phyloP scores from a whole-genome alignment of 2,797 vertebrate genomes.

The Ctenopoma kingsleyae region DNA sequence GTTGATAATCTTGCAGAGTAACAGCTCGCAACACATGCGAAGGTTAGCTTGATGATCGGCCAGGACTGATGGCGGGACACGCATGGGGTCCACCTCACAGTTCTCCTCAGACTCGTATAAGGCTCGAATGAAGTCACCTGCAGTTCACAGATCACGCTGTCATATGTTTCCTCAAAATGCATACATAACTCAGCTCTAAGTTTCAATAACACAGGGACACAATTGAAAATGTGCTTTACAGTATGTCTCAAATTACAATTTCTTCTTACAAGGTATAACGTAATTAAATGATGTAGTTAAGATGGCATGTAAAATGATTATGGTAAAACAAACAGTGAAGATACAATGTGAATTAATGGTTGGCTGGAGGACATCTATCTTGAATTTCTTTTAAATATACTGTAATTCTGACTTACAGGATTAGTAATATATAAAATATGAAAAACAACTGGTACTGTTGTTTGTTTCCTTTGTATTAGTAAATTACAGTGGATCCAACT shows the following conservation, averaged over 20 bases:
- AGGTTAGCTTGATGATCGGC: slow-evolving; percentile 98
- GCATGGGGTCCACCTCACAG: slow-evolving; percentile 98
- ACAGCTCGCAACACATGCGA: slow-evolving; percentile 97
- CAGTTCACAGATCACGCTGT: background rate
- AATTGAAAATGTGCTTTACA: too few species aligned
- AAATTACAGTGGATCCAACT: background rate
- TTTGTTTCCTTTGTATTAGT: too few species aligned
- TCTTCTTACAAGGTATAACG: too few species aligned
- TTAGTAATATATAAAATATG: background rate
- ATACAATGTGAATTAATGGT: background rate
- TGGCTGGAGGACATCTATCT: background rate
- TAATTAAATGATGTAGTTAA: background rate
- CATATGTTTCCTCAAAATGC: background rate
- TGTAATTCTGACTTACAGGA: too few species aligned
- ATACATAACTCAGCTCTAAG: background rate
- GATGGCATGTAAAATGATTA: background rate
- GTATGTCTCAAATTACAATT: background rate
- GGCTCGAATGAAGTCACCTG: slow-evolving; percentile 97
- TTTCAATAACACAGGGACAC: background rate
- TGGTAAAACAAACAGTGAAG: too few species aligned
- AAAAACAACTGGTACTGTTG: background rate
- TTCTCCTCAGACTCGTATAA: slow-evolving; percentile 98
- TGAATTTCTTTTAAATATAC: too few species aligned
- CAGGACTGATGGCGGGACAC: slow-evolving; percentile 93
- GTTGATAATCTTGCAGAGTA: slow-evolving; percentile 99